Base-by-base conservation (phyloP, 2,888 invertebrate genomes). In the Eustalomyia histrio region DNA sequence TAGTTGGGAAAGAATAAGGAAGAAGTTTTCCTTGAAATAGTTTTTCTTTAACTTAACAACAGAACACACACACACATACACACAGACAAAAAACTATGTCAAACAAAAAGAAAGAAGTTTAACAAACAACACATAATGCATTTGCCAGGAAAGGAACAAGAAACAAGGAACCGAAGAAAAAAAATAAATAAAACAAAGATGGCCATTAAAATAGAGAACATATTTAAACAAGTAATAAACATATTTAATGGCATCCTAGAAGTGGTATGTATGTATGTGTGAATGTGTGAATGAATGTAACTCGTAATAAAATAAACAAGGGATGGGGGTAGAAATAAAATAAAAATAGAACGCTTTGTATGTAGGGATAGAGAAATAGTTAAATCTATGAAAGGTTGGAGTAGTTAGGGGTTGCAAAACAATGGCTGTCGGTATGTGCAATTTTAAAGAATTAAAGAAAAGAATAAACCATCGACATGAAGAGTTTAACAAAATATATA, bases 1-100 rank as follows among this genome's bases (percentile, higher is more conserved):
- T 80, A 74, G 65, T 76, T 71, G 64, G 53, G 64, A 65, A 68
- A 68, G 53, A 69, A 73, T 58, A 53, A 60, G 58, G 53, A 76
- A 78, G 65, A 81, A 81, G 74, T 81, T 81, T 81, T 81, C 76
- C 81, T 81, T 81, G 81, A 74, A 81, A 78, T 81, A 81, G 81
- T 81, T 78, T 74, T 71, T 53, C 78, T 50, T 52, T 73, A 67
- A 71, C 67, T 29, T 78, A 52, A 57, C 69, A 57, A 43, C 57
- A 53, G 16, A 12, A 39, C 29, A 14, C 8, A 53, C n/a, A n/a
- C n/a, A n/a, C n/a, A n/a, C n/a, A n/a, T n/a, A n/a, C n/a, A n/a
- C n/a, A n/a, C n/a, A n/a, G n/a, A n/a, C n/a, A 24, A 33, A 16
- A 74, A 81, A 81, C 65, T 81, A 81, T 81, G 81, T 81, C 81